Percentiles rank a stretch among this genome's conserved stretches.
Conservation (phyloP, 2,888 invertebrate species). For the Leptinotarsa rubiginosa region DNA sequence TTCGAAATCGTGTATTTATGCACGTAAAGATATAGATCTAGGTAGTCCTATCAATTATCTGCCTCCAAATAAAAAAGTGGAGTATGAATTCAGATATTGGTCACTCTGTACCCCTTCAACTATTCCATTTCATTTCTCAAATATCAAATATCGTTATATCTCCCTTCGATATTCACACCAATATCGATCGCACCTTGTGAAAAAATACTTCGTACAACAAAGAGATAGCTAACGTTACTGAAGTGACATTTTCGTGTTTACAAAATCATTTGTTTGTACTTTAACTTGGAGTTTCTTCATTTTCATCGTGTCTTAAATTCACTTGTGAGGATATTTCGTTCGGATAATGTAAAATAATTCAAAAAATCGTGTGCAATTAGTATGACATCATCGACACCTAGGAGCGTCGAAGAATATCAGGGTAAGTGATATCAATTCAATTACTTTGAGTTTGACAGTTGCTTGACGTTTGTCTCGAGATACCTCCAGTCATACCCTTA, state of each 20-base stretch:
- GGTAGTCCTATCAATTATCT: too few relatives aligned
- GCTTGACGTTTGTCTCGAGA: constrained; percentile 32
- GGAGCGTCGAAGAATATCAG: constrained; percentile 40
- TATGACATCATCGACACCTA: constrained; percentile 45
- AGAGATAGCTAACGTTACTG: constrained; percentile 22
- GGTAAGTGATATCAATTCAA: constrained; percentile 37
- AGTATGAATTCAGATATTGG: too few relatives aligned
- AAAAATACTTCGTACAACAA: neutral
- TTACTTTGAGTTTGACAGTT: constrained; percentile 36
- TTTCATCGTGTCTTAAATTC: constrained; percentile 53
- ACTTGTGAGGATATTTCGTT: constrained; percentile 49
- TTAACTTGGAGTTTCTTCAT: constrained; percentile 49
- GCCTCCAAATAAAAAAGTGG: too few relatives aligned
- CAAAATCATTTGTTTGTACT: constrained; percentile 58
- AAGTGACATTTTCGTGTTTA: constrained; percentile 44
- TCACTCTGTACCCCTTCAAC: too few relatives aligned
- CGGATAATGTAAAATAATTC: constrained; percentile 46
- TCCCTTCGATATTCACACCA: neutral
- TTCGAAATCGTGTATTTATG: too few relatives aligned
- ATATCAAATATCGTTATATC: too few relatives aligned
- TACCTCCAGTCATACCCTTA: neutral
- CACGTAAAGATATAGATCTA: too few relatives aligned
- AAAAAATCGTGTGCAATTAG: constrained; percentile 39
- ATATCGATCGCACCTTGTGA: neutral
- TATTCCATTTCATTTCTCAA: too few relatives aligned